phyloP scores from a whole-genome alignment of 1,140 invertebrate genomes.

The Drosophila albomicans region DNA sequence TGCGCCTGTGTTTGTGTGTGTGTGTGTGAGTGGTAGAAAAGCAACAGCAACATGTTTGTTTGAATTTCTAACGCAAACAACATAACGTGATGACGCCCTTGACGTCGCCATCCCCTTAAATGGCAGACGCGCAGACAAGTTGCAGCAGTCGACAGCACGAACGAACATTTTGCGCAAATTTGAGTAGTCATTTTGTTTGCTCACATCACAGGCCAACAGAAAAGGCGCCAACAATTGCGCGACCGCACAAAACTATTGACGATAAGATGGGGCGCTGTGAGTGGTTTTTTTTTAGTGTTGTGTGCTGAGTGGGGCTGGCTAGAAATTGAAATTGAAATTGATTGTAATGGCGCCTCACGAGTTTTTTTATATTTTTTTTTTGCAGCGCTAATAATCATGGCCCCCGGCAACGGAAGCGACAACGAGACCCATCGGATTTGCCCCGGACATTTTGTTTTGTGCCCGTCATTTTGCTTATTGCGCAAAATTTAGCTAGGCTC shows the following conservation, averaged over 20 bases:
- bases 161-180: constrained; percentile 81
- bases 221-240: constrained; percentile 45
- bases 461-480: constrained; percentile 85
- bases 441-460: constrained; percentile 85
- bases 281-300: background rate
- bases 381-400: constrained; percentile 29
- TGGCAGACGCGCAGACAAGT: constrained; percentile 37
- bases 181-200: constrained; percentile 85
- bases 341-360: constrained; percentile 49
- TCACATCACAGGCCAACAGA: constrained; percentile 83
- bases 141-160: constrained; percentile 53
- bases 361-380: constrained; percentile 16
- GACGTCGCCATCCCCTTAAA: background rate
- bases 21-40: constrained; percentile 25
- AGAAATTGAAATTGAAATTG: constrained; percentile 37
- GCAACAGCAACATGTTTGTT: constrained; percentile 55
- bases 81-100: constrained; percentile 12
- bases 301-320: constrained; percentile 11
- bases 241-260: constrained; percentile 42
- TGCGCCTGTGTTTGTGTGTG: background rate
- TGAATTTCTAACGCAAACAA: constrained; percentile 55
- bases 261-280: constrained; percentile 35
- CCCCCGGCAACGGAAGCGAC: constrained; percentile 58
- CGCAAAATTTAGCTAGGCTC: constrained; percentile 71
- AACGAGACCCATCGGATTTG: constrained; percentile 43